These are phyloP conservation scores for Pithecia hirsuta DNA, from an alignment of 2,797 vertebrate species.

Conservation along the genomic window DNA sequence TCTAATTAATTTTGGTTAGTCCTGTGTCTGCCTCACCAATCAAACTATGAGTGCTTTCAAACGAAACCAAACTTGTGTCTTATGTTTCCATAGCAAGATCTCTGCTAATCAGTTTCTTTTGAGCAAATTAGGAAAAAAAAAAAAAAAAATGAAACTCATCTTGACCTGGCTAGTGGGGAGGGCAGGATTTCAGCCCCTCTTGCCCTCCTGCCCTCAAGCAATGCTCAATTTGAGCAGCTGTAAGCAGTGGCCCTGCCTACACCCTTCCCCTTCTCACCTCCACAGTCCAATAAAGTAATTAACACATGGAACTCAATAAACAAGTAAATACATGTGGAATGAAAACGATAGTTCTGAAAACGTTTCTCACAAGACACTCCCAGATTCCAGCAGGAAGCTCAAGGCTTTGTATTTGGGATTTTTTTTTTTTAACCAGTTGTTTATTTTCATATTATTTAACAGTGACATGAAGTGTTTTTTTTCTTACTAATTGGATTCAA, in stretches of 20 bases:
- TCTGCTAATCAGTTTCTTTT: not conserved
- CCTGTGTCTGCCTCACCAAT: not conserved
- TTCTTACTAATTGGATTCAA: constrained; percentile 43
- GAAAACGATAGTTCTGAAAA: not conserved
- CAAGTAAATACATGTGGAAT: not conserved
- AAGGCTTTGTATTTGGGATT: not conserved
- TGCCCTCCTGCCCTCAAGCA: not conserved
- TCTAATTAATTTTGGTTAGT: not conserved
- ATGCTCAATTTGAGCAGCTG: not conserved
- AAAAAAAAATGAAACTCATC: not conserved
- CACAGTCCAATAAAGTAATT: not conserved
- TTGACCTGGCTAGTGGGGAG: not conserved
- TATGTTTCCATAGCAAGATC: not conserved
- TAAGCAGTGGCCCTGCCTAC: not conserved
- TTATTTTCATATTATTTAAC: constrained; percentile 36
- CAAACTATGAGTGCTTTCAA: not conserved
- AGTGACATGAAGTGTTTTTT: not conserved
- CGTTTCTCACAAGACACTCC: not conserved
- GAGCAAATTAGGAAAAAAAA: not conserved
- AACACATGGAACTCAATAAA: not conserved
- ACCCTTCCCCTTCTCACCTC: not conserved
- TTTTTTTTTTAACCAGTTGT: not conserved
- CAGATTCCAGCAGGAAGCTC: not conserved
- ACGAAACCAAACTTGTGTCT: not conserved
- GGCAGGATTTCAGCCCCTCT: not conserved